Percentiles rank a stretch among this genome's conserved stretches.
phyloP scores from a whole-genome alignment of 2,888 invertebrate genomes.

The Incurvaria masculella region DNA sequence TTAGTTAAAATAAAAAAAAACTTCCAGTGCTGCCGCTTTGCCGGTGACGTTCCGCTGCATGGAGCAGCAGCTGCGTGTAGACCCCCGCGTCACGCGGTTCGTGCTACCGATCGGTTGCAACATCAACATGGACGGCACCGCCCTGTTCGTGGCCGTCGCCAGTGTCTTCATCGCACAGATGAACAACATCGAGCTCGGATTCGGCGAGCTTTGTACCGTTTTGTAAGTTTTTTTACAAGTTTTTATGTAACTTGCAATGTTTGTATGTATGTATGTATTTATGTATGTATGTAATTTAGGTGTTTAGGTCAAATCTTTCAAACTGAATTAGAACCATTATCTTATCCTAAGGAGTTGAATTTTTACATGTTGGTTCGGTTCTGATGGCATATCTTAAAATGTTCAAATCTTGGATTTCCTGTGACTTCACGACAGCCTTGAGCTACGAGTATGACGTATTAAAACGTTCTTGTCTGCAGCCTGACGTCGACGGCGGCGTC shows the following conservation, averaged over 20 bases:
- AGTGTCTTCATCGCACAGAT: constrained; percentile 90
- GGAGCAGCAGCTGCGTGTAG: constrained; percentile 79
- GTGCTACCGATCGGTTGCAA: constrained; percentile 89
- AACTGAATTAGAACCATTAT: too few relatives aligned
- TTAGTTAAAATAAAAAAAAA: too few relatives aligned
- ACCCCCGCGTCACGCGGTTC: constrained; percentile 80
- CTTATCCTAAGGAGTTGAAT: too few relatives aligned
- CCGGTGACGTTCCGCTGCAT: constrained; percentile 85
- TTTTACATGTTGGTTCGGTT: too few relatives aligned
- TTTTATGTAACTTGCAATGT: too few relatives aligned
- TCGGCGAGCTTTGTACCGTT: constrained; percentile 83
- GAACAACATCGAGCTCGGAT: constrained; percentile 75
- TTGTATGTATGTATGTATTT: too few relatives aligned
- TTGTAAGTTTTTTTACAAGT: constrained; percentile 57
- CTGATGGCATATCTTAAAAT: too few relatives aligned
- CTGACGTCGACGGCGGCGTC: constrained; percentile 82
- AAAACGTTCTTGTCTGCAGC: constrained; percentile 36
- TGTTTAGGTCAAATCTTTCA: too few relatives aligned
- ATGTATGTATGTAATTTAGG: too few relatives aligned
- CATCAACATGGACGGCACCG: constrained; percentile 92
- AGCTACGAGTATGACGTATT: too few relatives aligned
- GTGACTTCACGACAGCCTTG: too few relatives aligned
- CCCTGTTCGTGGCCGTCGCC: constrained; percentile 84
- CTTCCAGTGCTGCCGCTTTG: constrained; percentile 76
- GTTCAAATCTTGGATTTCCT: too few relatives aligned